These are phyloP conservation scores for Lucilia cuprina DNA, from an alignment of 1,140 invertebrate genomes.

Conservation along the genomic window DNA sequence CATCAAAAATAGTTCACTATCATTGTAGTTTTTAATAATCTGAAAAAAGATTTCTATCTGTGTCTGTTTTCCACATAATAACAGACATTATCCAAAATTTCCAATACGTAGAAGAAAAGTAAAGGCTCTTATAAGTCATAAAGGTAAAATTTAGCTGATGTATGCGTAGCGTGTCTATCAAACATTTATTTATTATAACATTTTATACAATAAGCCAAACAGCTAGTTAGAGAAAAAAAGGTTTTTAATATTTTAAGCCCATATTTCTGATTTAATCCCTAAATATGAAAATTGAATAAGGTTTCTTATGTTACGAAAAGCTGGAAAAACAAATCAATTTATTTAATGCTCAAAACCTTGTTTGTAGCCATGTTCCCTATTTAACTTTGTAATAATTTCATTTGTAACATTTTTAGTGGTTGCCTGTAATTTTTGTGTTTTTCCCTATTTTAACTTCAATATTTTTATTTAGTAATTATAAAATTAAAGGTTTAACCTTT, in stretches of 20 bases:
- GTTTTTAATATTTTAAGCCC: neutral
- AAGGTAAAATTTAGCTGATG: neutral
- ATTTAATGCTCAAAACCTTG: neutral
- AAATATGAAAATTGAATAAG: neutral
- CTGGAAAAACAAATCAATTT: slow-evolving; percentile 32
- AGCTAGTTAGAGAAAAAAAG: neutral
- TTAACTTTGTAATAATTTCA: neutral
- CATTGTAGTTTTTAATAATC: neutral
- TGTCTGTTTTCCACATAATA: neutral
- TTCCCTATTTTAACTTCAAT: neutral
- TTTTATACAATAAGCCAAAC: too few relatives aligned
- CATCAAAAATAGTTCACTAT: neutral
- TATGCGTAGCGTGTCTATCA: neutral
- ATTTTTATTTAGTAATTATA: slow-evolving; percentile 34
- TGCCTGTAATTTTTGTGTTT: neutral
- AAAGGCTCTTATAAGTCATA: slow-evolving; percentile 24
- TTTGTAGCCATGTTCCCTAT: neutral
- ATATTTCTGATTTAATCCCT: neutral
- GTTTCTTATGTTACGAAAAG: neutral
- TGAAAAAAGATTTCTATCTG: neutral
- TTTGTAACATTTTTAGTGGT: neutral
- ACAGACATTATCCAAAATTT: neutral
- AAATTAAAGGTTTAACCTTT: slow-evolving; percentile 37
- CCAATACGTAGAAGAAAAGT: neutral
- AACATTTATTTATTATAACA: neutral